Conservation (phyloP, 2,888 invertebrate genomes). For the Apomyelois bistriatella region DNA sequence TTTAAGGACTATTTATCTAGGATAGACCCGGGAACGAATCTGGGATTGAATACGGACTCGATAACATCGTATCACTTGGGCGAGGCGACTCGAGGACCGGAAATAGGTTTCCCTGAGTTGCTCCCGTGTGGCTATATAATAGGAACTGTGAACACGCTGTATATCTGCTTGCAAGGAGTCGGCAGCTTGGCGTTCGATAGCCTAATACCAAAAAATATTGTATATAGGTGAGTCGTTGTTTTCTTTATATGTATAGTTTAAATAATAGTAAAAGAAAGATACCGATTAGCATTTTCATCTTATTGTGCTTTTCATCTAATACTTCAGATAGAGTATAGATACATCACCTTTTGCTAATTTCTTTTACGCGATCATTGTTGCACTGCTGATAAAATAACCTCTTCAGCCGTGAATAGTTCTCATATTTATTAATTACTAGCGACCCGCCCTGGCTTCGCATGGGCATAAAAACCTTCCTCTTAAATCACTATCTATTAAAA, state of each 20-base stretch:
- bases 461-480: too few species aligned
- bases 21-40: slow-evolving; percentile 94
- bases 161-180: slow-evolving; percentile 93
- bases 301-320: too few species aligned
- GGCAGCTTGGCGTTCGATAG: slow-evolving; percentile 96
- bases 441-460: too few species aligned
- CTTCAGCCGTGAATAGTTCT: too few species aligned
- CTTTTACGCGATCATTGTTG: too few species aligned
- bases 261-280: too few species aligned
- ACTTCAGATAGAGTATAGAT: too few species aligned
- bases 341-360: too few species aligned
- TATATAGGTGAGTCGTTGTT: slow-evolving; percentile 84
- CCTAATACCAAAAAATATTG: slow-evolving; percentile 96
- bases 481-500: too few species aligned
- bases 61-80: slow-evolving; percentile 96
- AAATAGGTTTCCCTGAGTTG: slow-evolving; percentile 91
- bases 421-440: too few species aligned
- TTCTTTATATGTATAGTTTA: neutral
- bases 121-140: slow-evolving; percentile 96
- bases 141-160: slow-evolving; percentile 91
- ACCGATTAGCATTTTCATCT: too few species aligned
- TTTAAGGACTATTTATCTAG: slow-evolving; percentile 97
- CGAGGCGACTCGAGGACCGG: slow-evolving; percentile 90
- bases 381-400: too few species aligned
- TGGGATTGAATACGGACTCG: slow-evolving; percentile 91